Evolutionary conservation across 2,797 vertebrate genomes (phyloP).

Genomic region (Scolopax rusticola): DNA sequence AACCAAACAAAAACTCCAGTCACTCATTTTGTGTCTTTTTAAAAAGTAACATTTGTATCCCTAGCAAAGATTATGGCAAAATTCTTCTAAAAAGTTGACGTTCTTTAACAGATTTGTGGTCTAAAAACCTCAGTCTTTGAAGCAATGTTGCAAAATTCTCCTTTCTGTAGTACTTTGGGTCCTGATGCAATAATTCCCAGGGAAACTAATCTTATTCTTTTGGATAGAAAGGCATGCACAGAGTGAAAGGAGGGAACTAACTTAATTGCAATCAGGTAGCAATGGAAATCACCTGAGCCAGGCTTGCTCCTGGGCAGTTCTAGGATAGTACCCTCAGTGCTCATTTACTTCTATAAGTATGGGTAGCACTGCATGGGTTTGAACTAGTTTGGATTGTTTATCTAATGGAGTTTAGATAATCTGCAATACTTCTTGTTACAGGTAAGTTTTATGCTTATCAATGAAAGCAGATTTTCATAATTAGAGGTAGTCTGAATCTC

Average conservation of each 20-base stretch:
- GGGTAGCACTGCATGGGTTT: fast-evolving
- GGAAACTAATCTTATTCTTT: background rate
- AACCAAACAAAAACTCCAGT: background rate
- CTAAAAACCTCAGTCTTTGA: background rate
- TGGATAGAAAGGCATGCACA: background rate
- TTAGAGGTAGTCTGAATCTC: background rate
- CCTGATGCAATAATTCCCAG: background rate
- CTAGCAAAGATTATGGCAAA: background rate
- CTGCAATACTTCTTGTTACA: fast-evolving
- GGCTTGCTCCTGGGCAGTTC: background rate
- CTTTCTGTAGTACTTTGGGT: background rate
- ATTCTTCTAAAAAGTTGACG: background rate
- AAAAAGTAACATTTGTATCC: background rate
- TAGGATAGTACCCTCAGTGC: background rate
- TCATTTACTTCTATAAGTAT: background rate
- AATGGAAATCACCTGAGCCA: background rate
- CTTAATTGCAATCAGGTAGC: background rate
- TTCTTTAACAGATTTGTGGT: background rate
- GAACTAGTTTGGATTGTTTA: fast-evolving
- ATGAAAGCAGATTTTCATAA: background rate
- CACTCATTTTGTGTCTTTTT: background rate
- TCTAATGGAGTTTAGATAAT: fast-evolving
- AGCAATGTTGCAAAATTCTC: background rate
- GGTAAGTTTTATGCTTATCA: background rate
- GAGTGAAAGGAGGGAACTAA: background rate